Base-by-base conservation (phyloP, 2,888 invertebrate species). In the Ellobium chinense region DNA sequence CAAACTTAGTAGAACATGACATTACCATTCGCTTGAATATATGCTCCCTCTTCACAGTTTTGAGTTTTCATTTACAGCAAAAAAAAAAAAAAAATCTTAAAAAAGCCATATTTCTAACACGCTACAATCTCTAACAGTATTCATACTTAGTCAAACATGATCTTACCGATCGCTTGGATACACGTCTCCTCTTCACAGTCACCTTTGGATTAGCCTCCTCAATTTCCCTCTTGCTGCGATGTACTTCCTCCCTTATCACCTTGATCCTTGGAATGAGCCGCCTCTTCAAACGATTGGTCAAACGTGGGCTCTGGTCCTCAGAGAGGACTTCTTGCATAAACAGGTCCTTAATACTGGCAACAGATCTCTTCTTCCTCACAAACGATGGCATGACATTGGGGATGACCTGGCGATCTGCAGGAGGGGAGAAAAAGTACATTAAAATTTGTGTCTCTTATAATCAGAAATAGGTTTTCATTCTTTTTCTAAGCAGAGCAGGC, bases 381-480 rank as follows among this genome's bases (percentile, higher is more conserved):
- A 89, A 86, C 29, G 80, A 82, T 0, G 90, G 90, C 78, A 85
- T 87, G 74, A 87, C 86, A 80, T 88, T 88, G 2, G 90, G 89
- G 21, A 86, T 87, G 21, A 89, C 89, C 72, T 82, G 85, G n/a
- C 86, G 87, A 80, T 88, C 89, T 89, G 86, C 1, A 80, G 72
- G 29, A 37, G 31, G 24, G 66, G 70, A 36, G 31, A 69, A 54
- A 63, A n/a, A n/a, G n/a, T n/a, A n/a, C n/a, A n/a, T n/a, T n/a
- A n/a, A n/a, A n/a, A n/a, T n/a, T n/a, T n/a, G n/a, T n/a, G n/a
- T n/a, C n/a, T n/a, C n/a, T n/a, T n/a, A n/a, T n/a, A n/a, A n/a
- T n/a, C n/a, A n/a, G n/a, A n/a, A n/a, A 18, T 54, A 54, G 18
- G 54, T 14, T 54, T 54, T 54, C 54, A 54, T 54, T 54, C 18